Evolutionary conservation across 2,113 vertebrate species (phyloP).

Genomic region (Strigops habroptila): DNA sequence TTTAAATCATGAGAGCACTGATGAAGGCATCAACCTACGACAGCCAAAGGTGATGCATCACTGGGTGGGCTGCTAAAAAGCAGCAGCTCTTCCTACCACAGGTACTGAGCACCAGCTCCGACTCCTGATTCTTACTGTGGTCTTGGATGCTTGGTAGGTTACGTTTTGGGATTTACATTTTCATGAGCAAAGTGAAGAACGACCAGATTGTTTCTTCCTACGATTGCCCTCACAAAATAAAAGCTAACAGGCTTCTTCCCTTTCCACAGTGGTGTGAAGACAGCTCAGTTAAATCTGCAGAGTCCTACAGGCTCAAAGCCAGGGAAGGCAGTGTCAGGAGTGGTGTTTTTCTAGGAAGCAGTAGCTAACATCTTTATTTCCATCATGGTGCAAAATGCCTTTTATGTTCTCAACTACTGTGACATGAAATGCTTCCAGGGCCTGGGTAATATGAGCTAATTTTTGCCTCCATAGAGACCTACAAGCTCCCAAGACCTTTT

Average conservation of each 20-base stretch:
- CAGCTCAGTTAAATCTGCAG: not conserved
- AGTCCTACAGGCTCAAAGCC: not conserved
- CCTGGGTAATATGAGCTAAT: not conserved
- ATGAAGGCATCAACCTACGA: fast-evolving
- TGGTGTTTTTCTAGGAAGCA: not conserved
- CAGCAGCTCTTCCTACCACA: not conserved
- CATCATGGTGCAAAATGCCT: not conserved
- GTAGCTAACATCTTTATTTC: not conserved
- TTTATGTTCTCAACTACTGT: not conserved
- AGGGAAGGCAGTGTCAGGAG: not conserved
- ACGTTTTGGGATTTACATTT: not conserved
- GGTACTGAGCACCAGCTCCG: not conserved
- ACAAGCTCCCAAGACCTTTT: not conserved
- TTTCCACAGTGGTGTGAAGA: not conserved
- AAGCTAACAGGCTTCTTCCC: not conserved
- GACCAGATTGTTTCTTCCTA: not conserved
- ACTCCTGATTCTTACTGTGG: not conserved
- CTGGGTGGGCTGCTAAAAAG: not conserved
- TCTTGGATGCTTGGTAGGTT: not conserved
- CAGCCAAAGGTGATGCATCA: not conserved
- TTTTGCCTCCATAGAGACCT: not conserved
- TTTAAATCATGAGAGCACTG: not conserved
- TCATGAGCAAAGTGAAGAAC: not conserved
- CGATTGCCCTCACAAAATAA: not conserved
- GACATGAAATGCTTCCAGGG: not conserved